These are phyloP conservation scores for Urocitellus parryii DNA, from an alignment of 2,113 vertebrate genomes.

Conservation along the genomic window DNA sequence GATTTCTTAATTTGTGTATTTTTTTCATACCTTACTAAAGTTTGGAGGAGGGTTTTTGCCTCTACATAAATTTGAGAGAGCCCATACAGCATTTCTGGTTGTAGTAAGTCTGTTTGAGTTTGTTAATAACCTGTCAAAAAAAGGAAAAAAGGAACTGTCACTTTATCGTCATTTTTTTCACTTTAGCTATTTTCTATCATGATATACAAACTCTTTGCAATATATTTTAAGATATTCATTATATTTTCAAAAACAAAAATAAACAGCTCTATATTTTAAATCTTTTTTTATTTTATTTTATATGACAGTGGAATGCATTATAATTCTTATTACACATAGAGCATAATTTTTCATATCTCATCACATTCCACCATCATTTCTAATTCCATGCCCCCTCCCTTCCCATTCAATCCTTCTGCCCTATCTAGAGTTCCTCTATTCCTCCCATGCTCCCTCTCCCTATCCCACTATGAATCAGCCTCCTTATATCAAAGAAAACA, in stretches of 20 bases:
- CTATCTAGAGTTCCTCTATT: no score
- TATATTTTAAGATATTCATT: constrained; percentile 49
- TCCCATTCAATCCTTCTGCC: no score
- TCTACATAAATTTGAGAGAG: constrained; percentile 95
- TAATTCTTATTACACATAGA: no score
- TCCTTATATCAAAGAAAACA: no score
- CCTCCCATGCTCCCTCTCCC: no score
- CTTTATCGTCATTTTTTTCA: constrained; percentile 53
- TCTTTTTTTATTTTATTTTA: not conserved
- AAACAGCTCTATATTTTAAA: not conserved
- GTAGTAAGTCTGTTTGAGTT: constrained; percentile 95
- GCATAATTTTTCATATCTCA: no score
- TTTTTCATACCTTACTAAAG: constrained; percentile 91
- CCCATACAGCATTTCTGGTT: constrained; percentile 96
- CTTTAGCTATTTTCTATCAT: constrained; percentile 50
- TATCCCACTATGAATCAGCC: no score
- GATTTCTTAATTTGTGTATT: constrained; percentile 52
- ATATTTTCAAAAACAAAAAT: constrained; percentile 33
- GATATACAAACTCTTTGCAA: constrained; percentile 25
- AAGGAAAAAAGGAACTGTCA: constrained; percentile 58
- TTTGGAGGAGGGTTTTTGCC: constrained; percentile 96
- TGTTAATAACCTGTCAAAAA: constrained; percentile 90
- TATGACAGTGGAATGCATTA: no score
- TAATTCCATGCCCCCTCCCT: no score
- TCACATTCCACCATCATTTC: no score